Conservation (phyloP, 2,113 vertebrate genomes). For the Apteryx mantelli region DNA sequence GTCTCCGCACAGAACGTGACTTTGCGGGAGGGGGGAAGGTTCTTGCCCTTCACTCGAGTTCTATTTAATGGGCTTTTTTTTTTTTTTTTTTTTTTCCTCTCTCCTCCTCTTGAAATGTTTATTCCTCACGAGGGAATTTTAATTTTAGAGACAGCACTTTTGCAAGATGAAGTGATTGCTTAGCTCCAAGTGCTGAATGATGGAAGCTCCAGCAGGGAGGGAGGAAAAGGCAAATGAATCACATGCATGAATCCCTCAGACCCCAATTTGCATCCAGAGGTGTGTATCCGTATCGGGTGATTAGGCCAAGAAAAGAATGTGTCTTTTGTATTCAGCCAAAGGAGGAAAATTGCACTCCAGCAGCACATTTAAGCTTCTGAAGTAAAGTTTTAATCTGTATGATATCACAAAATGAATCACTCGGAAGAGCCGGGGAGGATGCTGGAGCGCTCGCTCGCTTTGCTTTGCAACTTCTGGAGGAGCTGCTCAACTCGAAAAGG, state of each 20-base stretch:
- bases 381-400: background rate
- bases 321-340: no score
- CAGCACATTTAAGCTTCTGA: background rate
- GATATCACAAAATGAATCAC: background rate
- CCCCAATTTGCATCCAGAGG: background rate
- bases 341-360: background rate
- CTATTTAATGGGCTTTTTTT: background rate
- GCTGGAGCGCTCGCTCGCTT: background rate
- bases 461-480: accelerated
- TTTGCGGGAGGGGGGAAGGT: background rate
- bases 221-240: background rate
- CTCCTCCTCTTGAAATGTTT: background rate
- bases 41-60: background rate
- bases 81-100: background rate
- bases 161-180: background rate
- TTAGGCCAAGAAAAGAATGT: background rate
- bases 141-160: background rate
- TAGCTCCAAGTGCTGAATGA: background rate
- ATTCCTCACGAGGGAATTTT: background rate
- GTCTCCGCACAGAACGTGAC: background rate
- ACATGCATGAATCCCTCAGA: background rate
- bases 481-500: accelerated
- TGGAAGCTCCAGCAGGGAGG: background rate
- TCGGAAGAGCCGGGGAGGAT: background rate
- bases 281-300: background rate